Conservation (phyloP, 1,140 invertebrate genomes). For the Philaenus spumarius region DNA sequence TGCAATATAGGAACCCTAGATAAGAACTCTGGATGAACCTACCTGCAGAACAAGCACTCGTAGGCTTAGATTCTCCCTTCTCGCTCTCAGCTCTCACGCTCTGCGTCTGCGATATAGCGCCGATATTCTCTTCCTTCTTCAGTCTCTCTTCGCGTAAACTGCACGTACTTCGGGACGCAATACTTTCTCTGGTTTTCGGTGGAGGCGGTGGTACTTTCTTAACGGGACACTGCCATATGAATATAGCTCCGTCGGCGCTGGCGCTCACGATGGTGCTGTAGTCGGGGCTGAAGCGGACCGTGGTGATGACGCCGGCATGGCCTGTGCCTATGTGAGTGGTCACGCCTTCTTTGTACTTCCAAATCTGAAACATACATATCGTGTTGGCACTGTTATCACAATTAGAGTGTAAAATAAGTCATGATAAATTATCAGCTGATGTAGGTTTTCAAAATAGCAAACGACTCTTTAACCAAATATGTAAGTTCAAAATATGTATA, state of each 20-base stretch:
- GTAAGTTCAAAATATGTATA: too few species aligned
- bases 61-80: background rate
- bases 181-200: background rate
- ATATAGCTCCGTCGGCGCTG: slow-evolving; percentile 72
- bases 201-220: slow-evolving; percentile 13
- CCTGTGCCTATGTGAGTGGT: slow-evolving; percentile 68
- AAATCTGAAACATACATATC: slow-evolving; percentile 51
- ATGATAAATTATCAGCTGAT: too few species aligned
- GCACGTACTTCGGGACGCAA: slow-evolving; percentile 3
- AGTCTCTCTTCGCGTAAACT: slow-evolving; percentile 7
- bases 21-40: too few species aligned
- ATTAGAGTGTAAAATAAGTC: too few species aligned
- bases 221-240: slow-evolving; percentile 69
- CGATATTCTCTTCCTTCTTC: slow-evolving; percentile 16
- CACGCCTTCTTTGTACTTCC: slow-evolving; percentile 71
- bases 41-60: background rate
- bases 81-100: slow-evolving; percentile 12
- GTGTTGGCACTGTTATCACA: too few species aligned
- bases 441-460: too few species aligned
- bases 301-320: slow-evolving; percentile 70
- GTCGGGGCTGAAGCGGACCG: slow-evolving; percentile 66
- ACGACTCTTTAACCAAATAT: too few species aligned
- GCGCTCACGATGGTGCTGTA: slow-evolving; percentile 61
- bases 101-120: slow-evolving; percentile 13
- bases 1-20: too few species aligned